Conservation (phyloP, 2,797 vertebrate species). For the Phalanger gymnotis region DNA sequence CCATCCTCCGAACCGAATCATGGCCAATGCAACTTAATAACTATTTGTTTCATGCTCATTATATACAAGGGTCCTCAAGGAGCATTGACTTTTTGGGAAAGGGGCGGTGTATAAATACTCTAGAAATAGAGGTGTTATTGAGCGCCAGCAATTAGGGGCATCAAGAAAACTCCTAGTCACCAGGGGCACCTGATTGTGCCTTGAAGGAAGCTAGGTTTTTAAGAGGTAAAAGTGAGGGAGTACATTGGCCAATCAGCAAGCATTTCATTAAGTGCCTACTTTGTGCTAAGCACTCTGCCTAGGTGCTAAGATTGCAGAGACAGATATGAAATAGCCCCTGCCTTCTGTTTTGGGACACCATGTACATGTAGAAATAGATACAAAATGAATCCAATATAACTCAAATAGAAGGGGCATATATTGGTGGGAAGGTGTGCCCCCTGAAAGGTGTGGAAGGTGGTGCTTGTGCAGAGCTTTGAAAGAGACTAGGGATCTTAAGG, state of each 20-base stretch:
- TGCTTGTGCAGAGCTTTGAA: neutral
- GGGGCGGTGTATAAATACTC: neutral
- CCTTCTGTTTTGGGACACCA: neutral
- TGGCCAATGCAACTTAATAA: neutral
- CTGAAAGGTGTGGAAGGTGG: neutral
- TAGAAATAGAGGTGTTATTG: neutral
- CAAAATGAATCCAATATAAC: neutral
- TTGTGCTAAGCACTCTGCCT: neutral
- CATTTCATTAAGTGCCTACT: neutral
- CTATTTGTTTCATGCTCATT: constrained; percentile 9
- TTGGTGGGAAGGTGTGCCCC: neutral
- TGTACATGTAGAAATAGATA: neutral
- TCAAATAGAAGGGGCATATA: neutral
- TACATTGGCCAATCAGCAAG: neutral
- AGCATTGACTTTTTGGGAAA: neutral
- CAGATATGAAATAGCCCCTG: neutral
- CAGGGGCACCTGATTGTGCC: neutral
- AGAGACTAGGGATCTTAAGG: neutral
- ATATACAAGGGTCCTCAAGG: neutral
- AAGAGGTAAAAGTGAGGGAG: neutral
- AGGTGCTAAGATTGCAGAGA: neutral
- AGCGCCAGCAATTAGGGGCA: neutral
- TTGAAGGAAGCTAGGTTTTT: neutral
- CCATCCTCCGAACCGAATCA: neutral
- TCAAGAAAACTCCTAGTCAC: neutral